Evolutionary conservation across 1,140 invertebrate genomes (phyloP).

Genomic region (Aleiodes sp.): DNA sequence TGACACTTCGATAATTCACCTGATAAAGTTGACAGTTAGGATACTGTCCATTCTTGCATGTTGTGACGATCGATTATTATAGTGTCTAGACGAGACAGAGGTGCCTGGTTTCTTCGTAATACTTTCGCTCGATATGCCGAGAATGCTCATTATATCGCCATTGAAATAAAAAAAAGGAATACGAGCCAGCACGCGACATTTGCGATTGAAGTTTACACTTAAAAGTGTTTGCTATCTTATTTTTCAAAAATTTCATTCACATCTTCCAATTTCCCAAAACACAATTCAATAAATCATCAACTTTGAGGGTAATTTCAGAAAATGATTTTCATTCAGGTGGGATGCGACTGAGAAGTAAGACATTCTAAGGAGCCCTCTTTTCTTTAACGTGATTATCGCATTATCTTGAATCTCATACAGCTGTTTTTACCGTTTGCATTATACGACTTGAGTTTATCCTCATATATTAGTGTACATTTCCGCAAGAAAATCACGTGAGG

Average conservation of each 20-base stretch:
- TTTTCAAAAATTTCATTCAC: neutral
- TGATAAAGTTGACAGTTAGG: neutral
- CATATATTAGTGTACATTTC: conserved; percentile 14
- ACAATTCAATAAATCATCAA: too few relatives aligned
- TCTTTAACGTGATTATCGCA: conserved; percentile 16
- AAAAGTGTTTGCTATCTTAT: too few relatives aligned
- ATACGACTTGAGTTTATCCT: neutral
- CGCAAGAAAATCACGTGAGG: conserved; percentile 14
- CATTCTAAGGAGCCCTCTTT: neutral
- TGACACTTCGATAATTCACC: neutral
- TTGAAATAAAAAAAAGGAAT: neutral
- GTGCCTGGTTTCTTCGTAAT: conserved; percentile 6
- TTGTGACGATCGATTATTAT: conserved; percentile 20
- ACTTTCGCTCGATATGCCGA: conserved; percentile 2
- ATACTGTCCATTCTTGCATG: neutral
- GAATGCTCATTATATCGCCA: neutral
- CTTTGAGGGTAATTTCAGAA: too few relatives aligned
- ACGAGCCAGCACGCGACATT: neutral
- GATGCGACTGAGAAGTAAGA: neutral
- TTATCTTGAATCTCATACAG: conserved; percentile 23
- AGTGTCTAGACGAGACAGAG: conserved; percentile 18
- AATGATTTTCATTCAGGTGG: neutral
- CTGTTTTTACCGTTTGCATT: conserved; percentile 13
- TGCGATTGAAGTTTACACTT: neutral
- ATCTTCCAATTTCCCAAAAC: too few relatives aligned